Percentiles rank a stretch among this genome's conserved stretches.
These are phyloP conservation scores for Troglohyphantes excavatus DNA, from an alignment of 2,888 invertebrate species.

Conservation along the genomic window DNA sequence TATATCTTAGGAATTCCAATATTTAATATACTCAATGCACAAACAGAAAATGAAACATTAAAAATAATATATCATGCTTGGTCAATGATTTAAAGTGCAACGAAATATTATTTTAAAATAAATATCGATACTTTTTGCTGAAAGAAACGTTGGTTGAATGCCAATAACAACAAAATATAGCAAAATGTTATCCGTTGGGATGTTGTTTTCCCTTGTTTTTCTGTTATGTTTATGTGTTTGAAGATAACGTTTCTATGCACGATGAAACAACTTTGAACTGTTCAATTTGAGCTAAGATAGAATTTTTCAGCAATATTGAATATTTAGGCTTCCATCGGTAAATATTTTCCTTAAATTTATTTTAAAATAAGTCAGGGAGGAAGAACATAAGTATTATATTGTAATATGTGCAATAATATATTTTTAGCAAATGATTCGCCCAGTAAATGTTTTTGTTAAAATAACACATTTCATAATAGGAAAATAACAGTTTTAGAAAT, in stretches of 20 bases:
- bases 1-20: neutral
- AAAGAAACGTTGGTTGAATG: slow-evolving; percentile 17
- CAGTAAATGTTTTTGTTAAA: too few relatives aligned
- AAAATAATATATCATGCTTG: neutral
- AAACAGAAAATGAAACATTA: neutral
- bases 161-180: slow-evolving; percentile 33
- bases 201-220: neutral
- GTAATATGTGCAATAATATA: too few relatives aligned
- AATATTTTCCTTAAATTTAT: slow-evolving; percentile 24
- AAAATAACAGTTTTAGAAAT: too few relatives aligned
- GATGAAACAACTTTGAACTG: slow-evolving; percentile 30
- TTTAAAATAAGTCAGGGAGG: neutral
- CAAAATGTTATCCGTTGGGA: slow-evolving; percentile 17
- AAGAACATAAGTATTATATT: too few relatives aligned
- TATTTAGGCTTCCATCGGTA: slow-evolving; percentile 10
- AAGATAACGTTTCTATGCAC: slow-evolving; percentile 7
- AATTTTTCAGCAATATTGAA: neutral
- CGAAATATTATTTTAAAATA: slow-evolving; percentile 1
- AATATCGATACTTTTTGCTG: slow-evolving; percentile 20
- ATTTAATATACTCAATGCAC: neutral
- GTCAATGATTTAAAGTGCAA: slow-evolving; percentile 7
- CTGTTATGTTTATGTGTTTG: slow-evolving; percentile 8
- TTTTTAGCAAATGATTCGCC: too few relatives aligned
- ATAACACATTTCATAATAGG: too few relatives aligned
- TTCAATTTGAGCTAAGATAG: neutral